Evolutionary conservation across 2,888 invertebrate genomes (phyloP).

Genomic region (Caenorhabditis sp.): DNA sequence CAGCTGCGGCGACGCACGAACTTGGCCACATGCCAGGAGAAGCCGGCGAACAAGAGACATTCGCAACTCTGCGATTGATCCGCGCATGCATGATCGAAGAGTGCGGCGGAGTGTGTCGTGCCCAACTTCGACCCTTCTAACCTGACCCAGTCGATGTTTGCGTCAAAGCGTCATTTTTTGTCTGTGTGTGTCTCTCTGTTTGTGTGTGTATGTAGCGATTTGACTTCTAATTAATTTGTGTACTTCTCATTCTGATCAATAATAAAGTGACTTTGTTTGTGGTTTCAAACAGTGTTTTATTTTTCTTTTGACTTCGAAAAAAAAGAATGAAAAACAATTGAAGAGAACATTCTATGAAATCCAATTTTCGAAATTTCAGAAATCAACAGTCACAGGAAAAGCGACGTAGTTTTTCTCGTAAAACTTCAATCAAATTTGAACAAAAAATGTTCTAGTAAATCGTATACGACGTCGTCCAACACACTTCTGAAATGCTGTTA

Average conservation of each 20-base stretch:
- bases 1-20: slow-evolving; percentile 68
- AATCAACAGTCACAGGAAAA: no score
- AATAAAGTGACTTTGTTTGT: slow-evolving; percentile 1
- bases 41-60: slow-evolving; percentile 67
- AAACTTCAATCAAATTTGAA: no score
- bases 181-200: background rate
- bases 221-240: background rate
- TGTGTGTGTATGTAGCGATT: background rate
- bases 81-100: slow-evolving; percentile 68
- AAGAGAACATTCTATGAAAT: no score
- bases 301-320: no score
- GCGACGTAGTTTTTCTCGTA: no score
- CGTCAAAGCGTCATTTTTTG: background rate
- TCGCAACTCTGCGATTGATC: slow-evolving; percentile 67
- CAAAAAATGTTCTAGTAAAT: no score
- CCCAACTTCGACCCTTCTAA: slow-evolving; percentile 8
- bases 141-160: background rate
- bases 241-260: slow-evolving; percentile 1
- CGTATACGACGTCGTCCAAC: no score
- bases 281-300: background rate
- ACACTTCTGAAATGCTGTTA: no score
- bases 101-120: slow-evolving; percentile 55
- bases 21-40: slow-evolving; percentile 70
- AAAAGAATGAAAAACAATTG: no score
- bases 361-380: no score